Conservation (phyloP, 2,888 invertebrate species). For the Chymomyza procnemis region DNA sequence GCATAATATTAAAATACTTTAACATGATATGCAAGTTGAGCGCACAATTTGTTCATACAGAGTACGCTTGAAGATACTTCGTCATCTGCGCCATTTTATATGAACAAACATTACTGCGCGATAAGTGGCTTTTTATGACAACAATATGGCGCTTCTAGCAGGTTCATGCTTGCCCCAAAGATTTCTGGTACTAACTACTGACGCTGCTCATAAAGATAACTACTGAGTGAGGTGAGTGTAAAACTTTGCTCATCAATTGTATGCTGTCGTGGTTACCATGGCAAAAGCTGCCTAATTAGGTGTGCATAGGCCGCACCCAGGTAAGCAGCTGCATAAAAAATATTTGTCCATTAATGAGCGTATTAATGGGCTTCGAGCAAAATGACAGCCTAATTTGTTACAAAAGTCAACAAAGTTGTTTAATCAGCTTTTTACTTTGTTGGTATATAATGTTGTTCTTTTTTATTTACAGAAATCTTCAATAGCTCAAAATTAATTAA, state of each 20-base stretch:
- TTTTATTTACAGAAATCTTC: too few relatives aligned
- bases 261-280: neutral
- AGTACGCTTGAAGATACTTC: neutral
- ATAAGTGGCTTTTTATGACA: slow-evolving; percentile 24
- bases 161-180: slow-evolving; percentile 9
- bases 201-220: slow-evolving; percentile 9
- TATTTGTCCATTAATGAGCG: neutral
- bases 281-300: slow-evolving; percentile 31
- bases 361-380: neutral
- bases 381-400: slow-evolving; percentile 33
- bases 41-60: neutral
- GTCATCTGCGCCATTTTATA: slow-evolving; percentile 34
- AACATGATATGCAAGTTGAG: neutral
- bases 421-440: too few relatives aligned
- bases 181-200: slow-evolving; percentile 28
- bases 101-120: slow-evolving; percentile 34
- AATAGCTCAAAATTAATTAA: too few relatives aligned
- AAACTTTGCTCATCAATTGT: slow-evolving; percentile 42
- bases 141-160: slow-evolving; percentile 16
- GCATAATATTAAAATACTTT: neutral
- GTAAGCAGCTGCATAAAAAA: neutral
- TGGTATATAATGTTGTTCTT: too few relatives aligned
- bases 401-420: neutral
- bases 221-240: slow-evolving; percentile 23
- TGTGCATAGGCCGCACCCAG: neutral